phyloP scores from a whole-genome alignment of 2,888 invertebrate genomes.

The Bombylius major region DNA sequence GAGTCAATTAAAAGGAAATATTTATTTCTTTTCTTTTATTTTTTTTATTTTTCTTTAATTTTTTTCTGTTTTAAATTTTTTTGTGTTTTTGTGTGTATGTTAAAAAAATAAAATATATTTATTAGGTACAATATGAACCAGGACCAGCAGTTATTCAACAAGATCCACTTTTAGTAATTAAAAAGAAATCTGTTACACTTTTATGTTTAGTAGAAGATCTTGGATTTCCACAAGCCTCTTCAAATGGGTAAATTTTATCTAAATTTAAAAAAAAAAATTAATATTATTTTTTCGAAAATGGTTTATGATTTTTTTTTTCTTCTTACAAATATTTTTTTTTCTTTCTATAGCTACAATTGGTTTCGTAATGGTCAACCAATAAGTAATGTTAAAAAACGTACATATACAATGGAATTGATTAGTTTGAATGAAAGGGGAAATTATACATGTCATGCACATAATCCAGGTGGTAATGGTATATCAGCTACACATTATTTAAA shows the following conservation, averaged over 20 bases:
- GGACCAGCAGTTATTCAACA: conserved; percentile 67
- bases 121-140: conserved; percentile 51
- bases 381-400: conserved; percentile 59
- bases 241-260: conserved; percentile 24
- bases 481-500: conserved; percentile 55
- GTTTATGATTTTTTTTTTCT: background rate
- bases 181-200: conserved; percentile 70
- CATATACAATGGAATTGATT: conserved; percentile 71
- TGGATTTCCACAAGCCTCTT: conserved; percentile 62
- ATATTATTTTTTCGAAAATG: background rate
- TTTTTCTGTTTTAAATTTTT: conserved; percentile 2
- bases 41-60: background rate
- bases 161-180: conserved; percentile 63
- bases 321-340: background rate
- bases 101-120: background rate
- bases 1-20: too few relatives aligned
- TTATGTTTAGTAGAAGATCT: conserved; percentile 71
- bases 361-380: conserved; percentile 62
- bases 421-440: conserved; percentile 75
- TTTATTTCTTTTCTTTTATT: conserved; percentile 44
- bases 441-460: conserved; percentile 79
- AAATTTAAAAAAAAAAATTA: background rate
- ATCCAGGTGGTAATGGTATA: conserved; percentile 69
- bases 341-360: conserved; percentile 57
- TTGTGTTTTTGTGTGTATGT: background rate